Evolutionary conservation across 2,888 invertebrate species (phyloP).

Genomic region (Synergus gifuensis): DNA sequence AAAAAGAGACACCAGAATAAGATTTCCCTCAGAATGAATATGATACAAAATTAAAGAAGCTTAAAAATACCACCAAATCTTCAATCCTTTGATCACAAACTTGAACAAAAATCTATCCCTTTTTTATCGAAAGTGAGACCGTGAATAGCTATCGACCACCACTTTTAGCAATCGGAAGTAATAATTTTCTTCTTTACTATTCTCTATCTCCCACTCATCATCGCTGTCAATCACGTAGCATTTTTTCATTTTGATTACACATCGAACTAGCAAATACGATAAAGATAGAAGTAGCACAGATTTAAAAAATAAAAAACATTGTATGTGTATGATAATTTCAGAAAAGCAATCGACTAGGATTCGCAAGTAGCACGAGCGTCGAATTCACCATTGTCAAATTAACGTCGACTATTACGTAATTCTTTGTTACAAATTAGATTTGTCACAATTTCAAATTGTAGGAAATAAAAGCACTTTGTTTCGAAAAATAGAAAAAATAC

Average conservation of each 20-base stretch:
- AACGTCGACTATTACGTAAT: slow-evolving; percentile 24
- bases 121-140: slow-evolving; percentile 34
- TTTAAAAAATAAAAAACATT: slow-evolving; percentile 19
- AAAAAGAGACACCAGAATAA: no score
- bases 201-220: slow-evolving; percentile 46
- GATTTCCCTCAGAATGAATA: no score
- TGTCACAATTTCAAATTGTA: slow-evolving; percentile 10
- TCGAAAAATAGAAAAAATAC: neutral
- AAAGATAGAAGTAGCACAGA: slow-evolving; percentile 49
- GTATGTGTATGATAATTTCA: slow-evolving; percentile 45
- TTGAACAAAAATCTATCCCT: slow-evolving; percentile 11
- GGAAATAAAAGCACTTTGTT: slow-evolving; percentile 20
- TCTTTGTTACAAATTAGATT: slow-evolving; percentile 17
- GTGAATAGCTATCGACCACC: slow-evolving; percentile 59
- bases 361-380: slow-evolving; percentile 20
- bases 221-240: slow-evolving; percentile 34
- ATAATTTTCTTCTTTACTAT: slow-evolving; percentile 37
- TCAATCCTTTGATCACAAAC: neutral
- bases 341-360: slow-evolving; percentile 8
- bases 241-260: slow-evolving; percentile 1
- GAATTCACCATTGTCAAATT: slow-evolving; percentile 38
- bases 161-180: slow-evolving; percentile 58
- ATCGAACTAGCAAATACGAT: slow-evolving; percentile 37
- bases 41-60: no score
- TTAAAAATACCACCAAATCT: neutral